These are phyloP conservation scores for Chaetorhynchus papuensis DNA, from an alignment of 2,113 vertebrate species.

Conservation along the genomic window DNA sequence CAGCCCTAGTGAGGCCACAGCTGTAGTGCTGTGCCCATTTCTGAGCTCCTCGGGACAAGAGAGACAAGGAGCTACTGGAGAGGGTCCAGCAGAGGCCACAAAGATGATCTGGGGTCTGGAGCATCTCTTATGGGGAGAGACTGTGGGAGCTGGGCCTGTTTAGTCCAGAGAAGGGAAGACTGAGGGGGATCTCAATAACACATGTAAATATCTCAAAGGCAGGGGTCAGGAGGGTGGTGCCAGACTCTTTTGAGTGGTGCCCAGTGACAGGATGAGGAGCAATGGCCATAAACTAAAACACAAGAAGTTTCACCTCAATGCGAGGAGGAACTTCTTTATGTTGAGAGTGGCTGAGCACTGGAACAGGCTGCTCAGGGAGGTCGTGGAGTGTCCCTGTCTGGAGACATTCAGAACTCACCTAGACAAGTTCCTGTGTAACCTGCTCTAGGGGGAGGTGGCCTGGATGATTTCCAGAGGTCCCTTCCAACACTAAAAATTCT, in stretches of 20 bases:
- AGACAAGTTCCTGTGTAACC: background rate
- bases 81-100: background rate
- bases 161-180: background rate
- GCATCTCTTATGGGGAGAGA: background rate
- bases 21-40: background rate
- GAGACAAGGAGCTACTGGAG: background rate
- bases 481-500: background rate
- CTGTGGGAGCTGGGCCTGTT: background rate
- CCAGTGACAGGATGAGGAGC: background rate
- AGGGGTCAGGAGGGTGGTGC: background rate
- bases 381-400: background rate
- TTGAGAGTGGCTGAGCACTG: background rate
- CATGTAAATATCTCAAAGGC: background rate
- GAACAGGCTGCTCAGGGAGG: background rate
- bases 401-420: background rate
- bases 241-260: background rate
- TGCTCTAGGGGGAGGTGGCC: too few relatives aligned
- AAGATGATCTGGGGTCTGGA: background rate
- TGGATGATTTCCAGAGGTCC: background rate
- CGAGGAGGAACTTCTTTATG: background rate
- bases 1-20: background rate
- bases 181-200: background rate
- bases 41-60: background rate
- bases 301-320: background rate
- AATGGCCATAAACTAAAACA: background rate